phyloP scores from a whole-genome alignment of 2,797 vertebrate genomes.

The Tenualosa ilisha region DNA sequence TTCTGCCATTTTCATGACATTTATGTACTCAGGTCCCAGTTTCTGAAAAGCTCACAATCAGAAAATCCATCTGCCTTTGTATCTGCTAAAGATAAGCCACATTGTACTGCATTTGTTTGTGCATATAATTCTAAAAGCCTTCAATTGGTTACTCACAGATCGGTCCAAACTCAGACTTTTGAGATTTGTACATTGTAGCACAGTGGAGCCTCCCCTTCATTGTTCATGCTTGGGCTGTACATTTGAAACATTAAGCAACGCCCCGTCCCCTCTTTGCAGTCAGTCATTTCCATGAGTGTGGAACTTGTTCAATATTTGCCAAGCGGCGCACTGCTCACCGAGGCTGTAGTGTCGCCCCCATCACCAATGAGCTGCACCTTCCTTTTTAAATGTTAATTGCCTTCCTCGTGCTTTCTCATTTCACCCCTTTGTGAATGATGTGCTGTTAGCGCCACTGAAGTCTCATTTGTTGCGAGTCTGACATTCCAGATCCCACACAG shows the following conservation, averaged over 20 bases:
- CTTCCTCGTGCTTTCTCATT: constrained; percentile 65
- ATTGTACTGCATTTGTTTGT: no score
- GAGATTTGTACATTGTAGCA: background rate
- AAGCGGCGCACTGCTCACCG: constrained; percentile 55
- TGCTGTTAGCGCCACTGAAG: constrained; percentile 54
- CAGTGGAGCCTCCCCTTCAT: background rate
- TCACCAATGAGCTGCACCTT: constrained; percentile 62
- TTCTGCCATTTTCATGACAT: constrained; percentile 29
- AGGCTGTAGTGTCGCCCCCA: constrained; percentile 52
- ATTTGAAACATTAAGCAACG: constrained; percentile 18
- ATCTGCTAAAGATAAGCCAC: background rate
- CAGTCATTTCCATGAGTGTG: constrained; percentile 52
- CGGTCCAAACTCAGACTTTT: background rate
- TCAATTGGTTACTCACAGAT: background rate
- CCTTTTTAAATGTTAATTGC: constrained; percentile 75
- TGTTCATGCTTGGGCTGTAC: background rate
- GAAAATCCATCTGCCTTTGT: background rate
- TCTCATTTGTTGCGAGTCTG: constrained; percentile 59
- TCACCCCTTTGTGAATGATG: constrained; percentile 63
- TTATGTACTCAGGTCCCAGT: constrained; percentile 29
- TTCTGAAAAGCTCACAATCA: background rate
- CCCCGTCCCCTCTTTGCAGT: constrained; percentile 11
- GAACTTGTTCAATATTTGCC: constrained; percentile 70
- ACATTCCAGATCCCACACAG: constrained; percentile 54
- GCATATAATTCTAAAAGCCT: background rate